These are phyloP conservation scores for Garra rufa DNA, from an alignment of 2,113 vertebrate species.

Conservation along the genomic window DNA sequence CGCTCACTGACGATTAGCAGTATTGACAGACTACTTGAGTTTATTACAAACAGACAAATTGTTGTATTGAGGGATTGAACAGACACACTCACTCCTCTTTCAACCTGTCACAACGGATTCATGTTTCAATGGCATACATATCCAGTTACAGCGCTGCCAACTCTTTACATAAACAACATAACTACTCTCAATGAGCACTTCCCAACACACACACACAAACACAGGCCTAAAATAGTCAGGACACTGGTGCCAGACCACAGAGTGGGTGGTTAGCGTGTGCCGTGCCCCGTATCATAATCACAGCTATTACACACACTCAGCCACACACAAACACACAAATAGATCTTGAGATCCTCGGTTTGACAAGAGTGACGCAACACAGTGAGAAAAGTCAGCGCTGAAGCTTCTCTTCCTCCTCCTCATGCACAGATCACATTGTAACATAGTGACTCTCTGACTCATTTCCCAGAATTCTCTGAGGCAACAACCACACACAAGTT, in stretches of 20 bases:
- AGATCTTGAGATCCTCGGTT: neutral
- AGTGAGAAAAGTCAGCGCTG: neutral
- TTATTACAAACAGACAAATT: conserved; percentile 12
- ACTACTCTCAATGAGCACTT: conserved; percentile 25
- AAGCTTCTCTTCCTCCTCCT: neutral
- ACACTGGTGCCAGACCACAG: neutral
- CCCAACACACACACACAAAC: neutral
- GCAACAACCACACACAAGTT: conserved; percentile 16
- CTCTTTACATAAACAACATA: conserved; percentile 33
- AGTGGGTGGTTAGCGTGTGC: conserved; percentile 36
- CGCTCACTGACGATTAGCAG: neutral
- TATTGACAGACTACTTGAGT: neutral
- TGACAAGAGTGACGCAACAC: neutral
- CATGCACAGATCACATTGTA: neutral
- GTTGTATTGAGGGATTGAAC: conserved; percentile 4
- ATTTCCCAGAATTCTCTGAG: conserved; percentile 14
- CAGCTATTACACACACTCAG: neutral
- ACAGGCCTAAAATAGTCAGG: conserved; percentile 26
- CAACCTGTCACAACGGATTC: neutral
- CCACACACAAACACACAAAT: neutral
- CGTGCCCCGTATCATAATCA: neutral
- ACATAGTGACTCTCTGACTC: conserved; percentile 1
- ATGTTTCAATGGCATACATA: conserved; percentile 5
- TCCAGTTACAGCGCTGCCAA: conserved; percentile 11
- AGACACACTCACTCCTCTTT: neutral